Evolutionary conservation across 2,113 vertebrate genomes (phyloP).

Genomic region (Proteles cristata): DNA sequence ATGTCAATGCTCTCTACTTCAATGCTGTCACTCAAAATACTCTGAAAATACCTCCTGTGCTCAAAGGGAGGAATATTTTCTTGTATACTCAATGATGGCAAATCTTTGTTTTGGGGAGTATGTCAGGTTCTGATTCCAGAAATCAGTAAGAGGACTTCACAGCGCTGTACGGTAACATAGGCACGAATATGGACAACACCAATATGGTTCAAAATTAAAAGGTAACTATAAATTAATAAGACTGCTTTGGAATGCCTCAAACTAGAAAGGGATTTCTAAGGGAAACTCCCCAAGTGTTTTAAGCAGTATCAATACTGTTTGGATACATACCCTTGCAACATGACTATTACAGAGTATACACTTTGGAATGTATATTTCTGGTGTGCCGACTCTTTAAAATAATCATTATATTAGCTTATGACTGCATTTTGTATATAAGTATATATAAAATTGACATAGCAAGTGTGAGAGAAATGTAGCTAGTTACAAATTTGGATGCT

Average conservation of each 20-base stretch:
- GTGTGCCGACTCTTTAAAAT: neutral
- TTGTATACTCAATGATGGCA: neutral
- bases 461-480: neutral
- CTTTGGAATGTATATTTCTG: constrained; percentile 18
- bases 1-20: neutral
- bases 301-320: neutral
- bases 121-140: constrained; percentile 41
- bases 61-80: constrained; percentile 23
- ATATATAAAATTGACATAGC: neutral
- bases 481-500: constrained; percentile 30
- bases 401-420: neutral
- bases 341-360: neutral
- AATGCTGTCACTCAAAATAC: neutral
- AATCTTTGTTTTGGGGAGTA: constrained; percentile 26
- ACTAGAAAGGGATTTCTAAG: constrained; percentile 16
- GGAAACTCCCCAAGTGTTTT: constrained; percentile 43
- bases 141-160: constrained; percentile 10
- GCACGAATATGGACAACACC: neutral
- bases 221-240: neutral
- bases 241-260: constrained; percentile 25
- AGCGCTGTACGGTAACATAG: neutral
- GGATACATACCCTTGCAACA: constrained; percentile 17
- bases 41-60: neutral
- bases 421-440: neutral
- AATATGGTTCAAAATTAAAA: constrained; percentile 46